Evolutionary conservation across 2,888 invertebrate species (phyloP).

Genomic region (Silvanus unidentatus): DNA sequence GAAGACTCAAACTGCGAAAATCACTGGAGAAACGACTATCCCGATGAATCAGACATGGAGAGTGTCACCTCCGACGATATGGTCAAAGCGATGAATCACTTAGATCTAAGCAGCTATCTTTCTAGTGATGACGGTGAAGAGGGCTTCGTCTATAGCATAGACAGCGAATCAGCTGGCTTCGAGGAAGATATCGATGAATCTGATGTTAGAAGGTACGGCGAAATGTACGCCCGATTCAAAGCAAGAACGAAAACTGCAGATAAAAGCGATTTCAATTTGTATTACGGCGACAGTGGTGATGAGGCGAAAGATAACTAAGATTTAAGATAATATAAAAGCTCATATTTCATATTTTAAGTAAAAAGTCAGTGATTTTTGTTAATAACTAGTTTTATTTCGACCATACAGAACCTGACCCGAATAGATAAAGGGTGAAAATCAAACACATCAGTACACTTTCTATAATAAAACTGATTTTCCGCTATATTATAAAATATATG

Average conservation of each 20-base stretch:
- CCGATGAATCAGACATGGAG: conserved; percentile 52
- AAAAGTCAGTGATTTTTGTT: too few relatives aligned
- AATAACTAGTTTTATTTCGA: too few relatives aligned
- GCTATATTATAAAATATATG: too few relatives aligned
- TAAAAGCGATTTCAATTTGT: conserved; percentile 23
- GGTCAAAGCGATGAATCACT: conserved; percentile 51
- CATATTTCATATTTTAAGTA: background rate
- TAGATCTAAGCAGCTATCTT: conserved; percentile 35
- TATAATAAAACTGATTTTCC: too few relatives aligned
- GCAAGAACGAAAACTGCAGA: conserved; percentile 44
- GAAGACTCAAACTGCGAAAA: conserved; percentile 76
- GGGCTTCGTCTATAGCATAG: conserved; percentile 44
- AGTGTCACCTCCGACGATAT: conserved; percentile 60
- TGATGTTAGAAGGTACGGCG: conserved; percentile 58
- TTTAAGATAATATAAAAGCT: too few relatives aligned
- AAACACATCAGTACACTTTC: too few relatives aligned
- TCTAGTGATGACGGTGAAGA: conserved; percentile 44
- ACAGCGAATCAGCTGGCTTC: conserved; percentile 40
- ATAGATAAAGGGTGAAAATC: too few relatives aligned
- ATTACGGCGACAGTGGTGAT: conserved; percentile 32
- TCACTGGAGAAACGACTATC: conserved; percentile 73
- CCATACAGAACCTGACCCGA: too few relatives aligned
- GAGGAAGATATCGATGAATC: conserved; percentile 45
- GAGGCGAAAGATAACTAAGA: conserved; percentile 29
- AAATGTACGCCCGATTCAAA: conserved; percentile 63